Evolutionary conservation across 1,140 invertebrate species (phyloP), one percentile per base, ranked within the genome.

Genomic region (Radopholus similis): DNA sequence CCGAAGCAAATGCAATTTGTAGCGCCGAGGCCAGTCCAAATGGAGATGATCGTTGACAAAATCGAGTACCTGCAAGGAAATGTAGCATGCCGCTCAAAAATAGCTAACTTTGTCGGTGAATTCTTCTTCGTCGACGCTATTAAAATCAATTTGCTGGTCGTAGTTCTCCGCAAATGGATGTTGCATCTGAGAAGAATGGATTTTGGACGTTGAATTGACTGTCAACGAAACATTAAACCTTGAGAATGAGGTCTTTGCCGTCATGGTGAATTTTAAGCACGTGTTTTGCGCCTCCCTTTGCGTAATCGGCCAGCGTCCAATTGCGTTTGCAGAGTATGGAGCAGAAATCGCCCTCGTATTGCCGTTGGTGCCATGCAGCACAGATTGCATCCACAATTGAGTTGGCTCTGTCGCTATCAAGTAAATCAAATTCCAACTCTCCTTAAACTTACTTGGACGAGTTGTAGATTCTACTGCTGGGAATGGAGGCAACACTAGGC

Each of bases 11-110:
- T 81, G 77, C 23, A 66, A 44, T 30, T 73, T 78, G 62, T 77
- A 76, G 18, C 72, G 49, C 21, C 28, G 42, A 9, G 79, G 78
- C 76, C 78, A 81, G 57, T 66, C 78, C 4, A 81, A 55, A 26
- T 57, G 69, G 32, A 82, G 49, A 34, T 79, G 78, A 18, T 81
- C 71, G 58, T 81, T 83, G 11, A 81, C 71, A 11, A 75, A 32
- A 42, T 81, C 79, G 6, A 83, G 51, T 11, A 82, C 49, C 77
- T 82, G 54, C 47, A 68, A 74, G 3, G 59, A 40, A 21, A 6
- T 5, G n/a, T n/a, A n/a, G n/a, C n/a, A n/a, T n/a, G n/a, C n/a
- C n/a, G 9, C 3, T 6, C 18, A 71, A 64, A 44, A 26, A 64
- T 59, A 42, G 44, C 37, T 40, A 66, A 75, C 76, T 49, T 37